A percentile compares a stretch with the other conserved stretches of the same genome.
phyloP scores from a whole-genome alignment of 2,797 vertebrate species.

The Onychomys leucogaster region DNA sequence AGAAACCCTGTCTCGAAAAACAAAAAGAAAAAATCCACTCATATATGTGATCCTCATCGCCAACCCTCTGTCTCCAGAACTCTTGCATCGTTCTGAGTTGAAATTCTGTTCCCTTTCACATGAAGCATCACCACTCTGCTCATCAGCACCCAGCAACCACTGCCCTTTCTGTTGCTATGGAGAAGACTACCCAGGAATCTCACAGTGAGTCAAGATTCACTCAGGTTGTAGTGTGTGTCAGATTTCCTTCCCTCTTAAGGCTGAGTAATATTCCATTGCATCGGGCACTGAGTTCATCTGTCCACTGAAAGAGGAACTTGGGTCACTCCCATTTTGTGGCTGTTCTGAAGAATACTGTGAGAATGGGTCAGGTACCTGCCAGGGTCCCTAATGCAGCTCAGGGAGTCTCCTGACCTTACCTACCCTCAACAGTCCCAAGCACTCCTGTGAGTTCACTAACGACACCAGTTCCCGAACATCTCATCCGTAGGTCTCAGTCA shows the following conservation, averaged over 20 bases:
- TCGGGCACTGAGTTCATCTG: no score
- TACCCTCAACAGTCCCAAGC: accelerated
- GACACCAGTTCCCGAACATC: neutral
- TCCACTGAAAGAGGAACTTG: neutral
- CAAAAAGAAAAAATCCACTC: no score
- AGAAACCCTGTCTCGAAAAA: no score
- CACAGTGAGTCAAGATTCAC: neutral
- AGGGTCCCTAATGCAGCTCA: accelerated
- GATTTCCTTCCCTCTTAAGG: neutral
- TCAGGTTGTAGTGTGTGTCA: neutral
- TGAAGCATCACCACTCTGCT: neutral
- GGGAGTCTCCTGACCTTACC: accelerated
- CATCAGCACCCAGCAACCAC: neutral
- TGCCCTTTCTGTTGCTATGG: neutral
- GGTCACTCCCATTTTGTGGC: neutral
- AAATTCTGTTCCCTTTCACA: neutral
- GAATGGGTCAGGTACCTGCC: neutral
- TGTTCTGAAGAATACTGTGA: neutral
- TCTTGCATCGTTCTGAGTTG: neutral
- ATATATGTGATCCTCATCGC: neutral
- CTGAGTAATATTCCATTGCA: neutral
- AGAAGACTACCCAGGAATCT: neutral
- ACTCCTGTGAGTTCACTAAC: neutral
- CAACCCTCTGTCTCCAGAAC: neutral
- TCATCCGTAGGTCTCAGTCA: neutral